Conservation (phyloP, 1,140 invertebrate genomes). For the Eumeta japonica region DNA sequence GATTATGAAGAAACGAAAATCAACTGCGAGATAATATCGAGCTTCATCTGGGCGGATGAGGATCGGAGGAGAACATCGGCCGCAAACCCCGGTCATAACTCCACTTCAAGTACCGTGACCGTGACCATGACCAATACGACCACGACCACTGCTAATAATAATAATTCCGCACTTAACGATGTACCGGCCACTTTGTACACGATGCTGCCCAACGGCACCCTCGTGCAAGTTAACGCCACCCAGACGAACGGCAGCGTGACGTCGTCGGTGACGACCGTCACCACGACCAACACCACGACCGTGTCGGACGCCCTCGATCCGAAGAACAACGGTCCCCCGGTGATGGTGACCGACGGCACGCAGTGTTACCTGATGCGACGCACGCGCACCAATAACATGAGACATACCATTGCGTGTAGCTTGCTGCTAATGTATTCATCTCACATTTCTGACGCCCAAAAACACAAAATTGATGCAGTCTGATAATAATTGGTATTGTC, state of each 20-base stretch:
- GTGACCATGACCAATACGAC: conserved; percentile 24
- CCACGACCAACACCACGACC: conserved; percentile 39
- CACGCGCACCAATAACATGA: conserved; percentile 29
- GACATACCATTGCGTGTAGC: conserved; percentile 31
- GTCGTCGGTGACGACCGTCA: conserved; percentile 28
- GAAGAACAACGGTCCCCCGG: conserved; percentile 27
- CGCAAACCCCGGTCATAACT: conserved; percentile 1
- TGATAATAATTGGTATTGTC: no score
- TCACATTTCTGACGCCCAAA: no score
- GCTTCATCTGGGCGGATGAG: conserved; percentile 37
- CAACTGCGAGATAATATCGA: conserved; percentile 40
- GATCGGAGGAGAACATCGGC: conserved; percentile 16
- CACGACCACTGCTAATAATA: conserved; percentile 20
- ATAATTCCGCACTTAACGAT: conserved; percentile 14
- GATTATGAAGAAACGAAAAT: conserved; percentile 49
- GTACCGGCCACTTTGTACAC: no score
- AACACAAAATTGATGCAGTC: no score
- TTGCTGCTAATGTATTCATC: conserved; percentile 38
- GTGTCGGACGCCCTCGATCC: conserved; percentile 37
- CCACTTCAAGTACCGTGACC: conserved; percentile 3
- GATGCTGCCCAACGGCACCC: conserved; percentile 38
- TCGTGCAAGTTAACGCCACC: conserved; percentile 31
- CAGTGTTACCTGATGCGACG: conserved; percentile 40
- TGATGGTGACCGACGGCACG: conserved; percentile 43
- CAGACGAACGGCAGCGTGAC: conserved; percentile 16